A percentile compares a stretch with the other conserved stretches of the same genome.
phyloP scores from a whole-genome alignment of 92 coral and sea anemone species.

The Bergia puertoricense region DNA sequence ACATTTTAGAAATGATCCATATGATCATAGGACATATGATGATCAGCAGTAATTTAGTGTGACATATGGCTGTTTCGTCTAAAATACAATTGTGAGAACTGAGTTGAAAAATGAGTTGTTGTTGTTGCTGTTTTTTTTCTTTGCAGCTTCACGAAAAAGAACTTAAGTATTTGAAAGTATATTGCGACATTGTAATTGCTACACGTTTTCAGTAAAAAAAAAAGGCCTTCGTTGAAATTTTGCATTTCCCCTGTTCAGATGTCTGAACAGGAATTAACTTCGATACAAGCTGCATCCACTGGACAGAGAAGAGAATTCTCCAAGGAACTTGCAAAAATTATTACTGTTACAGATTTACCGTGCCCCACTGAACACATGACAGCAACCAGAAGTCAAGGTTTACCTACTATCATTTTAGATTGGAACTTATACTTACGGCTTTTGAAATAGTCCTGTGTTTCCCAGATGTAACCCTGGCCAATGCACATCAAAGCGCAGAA shows the following conservation, averaged over 20 bases:
- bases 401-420: background rate
- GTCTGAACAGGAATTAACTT: background rate
- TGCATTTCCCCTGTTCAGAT: too few species aligned
- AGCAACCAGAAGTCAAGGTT: background rate
- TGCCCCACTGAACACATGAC: background rate
- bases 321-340: background rate
- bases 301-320: background rate
- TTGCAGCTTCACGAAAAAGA: background rate
- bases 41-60: too few species aligned
- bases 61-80: background rate
- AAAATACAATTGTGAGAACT: background rate
- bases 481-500: conserved; percentile 20
- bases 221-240: too few species aligned
- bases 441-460: background rate
- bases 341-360: background rate
- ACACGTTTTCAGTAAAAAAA: background rate
- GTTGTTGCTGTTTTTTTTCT: background rate
- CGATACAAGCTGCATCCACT: background rate
- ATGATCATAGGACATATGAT: too few species aligned
- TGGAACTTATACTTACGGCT: conserved; percentile 6
- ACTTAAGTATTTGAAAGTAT: too few species aligned
- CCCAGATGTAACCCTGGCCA: conserved; percentile 27
- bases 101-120: background rate
- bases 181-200: background rate
- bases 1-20: background rate